Conservation (phyloP, 2,797 vertebrate species). For the Tadarida brasiliensis region DNA sequence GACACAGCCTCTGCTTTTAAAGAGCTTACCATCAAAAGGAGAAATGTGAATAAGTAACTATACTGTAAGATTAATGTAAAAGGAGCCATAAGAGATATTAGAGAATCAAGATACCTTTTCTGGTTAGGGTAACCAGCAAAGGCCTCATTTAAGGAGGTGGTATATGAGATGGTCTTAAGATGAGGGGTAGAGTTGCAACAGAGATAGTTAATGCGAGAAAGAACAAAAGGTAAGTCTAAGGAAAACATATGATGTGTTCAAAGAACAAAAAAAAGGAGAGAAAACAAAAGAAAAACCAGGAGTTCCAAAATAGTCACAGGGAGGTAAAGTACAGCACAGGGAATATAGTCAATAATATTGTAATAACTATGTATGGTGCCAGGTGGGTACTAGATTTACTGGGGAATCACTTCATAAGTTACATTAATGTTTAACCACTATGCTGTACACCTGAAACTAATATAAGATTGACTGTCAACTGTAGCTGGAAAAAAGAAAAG, state of each 20-base stretch:
- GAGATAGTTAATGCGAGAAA: not conserved
- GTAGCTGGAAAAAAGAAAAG: not conserved
- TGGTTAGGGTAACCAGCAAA: not conserved
- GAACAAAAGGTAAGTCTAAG: not conserved
- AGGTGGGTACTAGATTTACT: not conserved
- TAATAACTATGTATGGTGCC: not conserved
- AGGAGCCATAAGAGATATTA: conserved; percentile 15
- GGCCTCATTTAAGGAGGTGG: not conserved
- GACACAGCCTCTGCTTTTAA: not conserved
- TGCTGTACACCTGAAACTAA: not conserved
- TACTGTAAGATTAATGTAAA: not conserved
- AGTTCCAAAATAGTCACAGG: not conserved
- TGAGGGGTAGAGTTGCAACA: not conserved
- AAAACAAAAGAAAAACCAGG: not conserved
- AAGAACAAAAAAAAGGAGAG: not conserved
- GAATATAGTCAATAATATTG: not conserved
- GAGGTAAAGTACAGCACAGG: not conserved
- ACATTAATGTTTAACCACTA: not conserved
- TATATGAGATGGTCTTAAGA: not conserved
- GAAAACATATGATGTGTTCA: not conserved
- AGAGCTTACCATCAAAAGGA: not conserved
- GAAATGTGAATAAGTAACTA: conserved; percentile 8
- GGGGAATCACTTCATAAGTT: not conserved
- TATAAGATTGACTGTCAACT: not conserved
- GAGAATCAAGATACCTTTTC: not conserved